Percentiles rank a stretch among this genome's conserved stretches.
phyloP scores from a whole-genome alignment of 2,797 vertebrate species.

The Micropoecilia bifurca region DNA sequence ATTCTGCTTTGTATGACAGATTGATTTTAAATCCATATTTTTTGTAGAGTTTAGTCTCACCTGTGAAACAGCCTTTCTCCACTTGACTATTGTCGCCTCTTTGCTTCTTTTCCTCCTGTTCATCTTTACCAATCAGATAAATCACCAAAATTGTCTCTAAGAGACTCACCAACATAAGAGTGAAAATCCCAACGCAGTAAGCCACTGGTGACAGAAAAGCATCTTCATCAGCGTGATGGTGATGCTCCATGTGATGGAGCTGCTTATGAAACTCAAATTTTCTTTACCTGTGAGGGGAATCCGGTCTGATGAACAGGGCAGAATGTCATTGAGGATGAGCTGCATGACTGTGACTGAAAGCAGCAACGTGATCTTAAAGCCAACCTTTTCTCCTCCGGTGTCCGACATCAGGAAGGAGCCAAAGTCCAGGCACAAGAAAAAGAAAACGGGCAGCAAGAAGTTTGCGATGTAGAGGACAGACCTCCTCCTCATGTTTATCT shows the following conservation, averaged over 20 bases:
- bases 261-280: neutral
- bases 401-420: slow-evolving; percentile 79
- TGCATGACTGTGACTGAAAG: slow-evolving; percentile 83
- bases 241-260: neutral
- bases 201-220: slow-evolving; percentile 58
- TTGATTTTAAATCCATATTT: neutral
- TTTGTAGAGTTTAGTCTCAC: neutral
- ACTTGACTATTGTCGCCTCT: neutral
- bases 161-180: slow-evolving; percentile 79
- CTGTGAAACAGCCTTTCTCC: slow-evolving; percentile 16
- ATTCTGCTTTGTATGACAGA: neutral
- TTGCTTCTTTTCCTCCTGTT: neutral
- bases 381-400: slow-evolving; percentile 75
- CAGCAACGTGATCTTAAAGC: slow-evolving; percentile 84
- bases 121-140: slow-evolving; percentile 72
- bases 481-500: slow-evolving; percentile 62
- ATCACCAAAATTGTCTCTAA: slow-evolving; percentile 80
- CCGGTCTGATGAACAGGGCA: slow-evolving; percentile 78
- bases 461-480: slow-evolving; percentile 57
- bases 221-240: neutral
- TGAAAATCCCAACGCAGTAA: slow-evolving; percentile 82
- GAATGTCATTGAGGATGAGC: slow-evolving; percentile 84
- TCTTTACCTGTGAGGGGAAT: slow-evolving; percentile 83
- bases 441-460: slow-evolving; percentile 59
- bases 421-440: slow-evolving; percentile 83